Base-by-base conservation (phyloP, 2,888 invertebrate species). In the Drosophila macrospina region DNA sequence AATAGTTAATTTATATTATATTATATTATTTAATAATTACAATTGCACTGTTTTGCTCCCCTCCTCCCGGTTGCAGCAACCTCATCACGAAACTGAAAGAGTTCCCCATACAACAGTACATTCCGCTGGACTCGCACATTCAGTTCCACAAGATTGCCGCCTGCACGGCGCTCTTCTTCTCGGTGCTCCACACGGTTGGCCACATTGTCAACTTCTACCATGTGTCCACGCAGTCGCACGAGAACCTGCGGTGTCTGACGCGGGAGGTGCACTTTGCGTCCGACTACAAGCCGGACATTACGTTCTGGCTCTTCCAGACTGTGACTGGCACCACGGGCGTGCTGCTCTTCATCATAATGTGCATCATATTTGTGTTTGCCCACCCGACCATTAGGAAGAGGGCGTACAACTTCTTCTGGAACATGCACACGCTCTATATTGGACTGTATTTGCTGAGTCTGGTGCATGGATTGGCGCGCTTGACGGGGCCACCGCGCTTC, bases 131-230 rank as follows among this genome's bases (percentile, higher is more conserved):
- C 91, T 97, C 98, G 0, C 98, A 98, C 88, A 98, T 99, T 57
- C 98, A 98, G 89, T 99, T 99, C 91, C 99, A 99, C 92, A 98
- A 98, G 93, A 98, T 99, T 57, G 98, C 97, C 0, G 99, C 98
- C 0, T 97, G 98, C 82, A 98, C 98, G 0, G 98, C 98, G 0
- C 93, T 98, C 0, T 97, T 98, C 93, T 98, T 98, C 92, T 97
- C 98, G 0, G 93, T 98, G 0, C 93, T 98, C 0, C 98, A 99
- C 90, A 97, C 98, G 0, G 95, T 98, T 2, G 98, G 98, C 0
- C 99, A 99, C 89, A 96, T 98, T 91, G 97, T 99, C 32, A 99
- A 99, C 92, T 99, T 99, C 92, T 99, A 99, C 91, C 98, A 99
- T 90, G 97, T 99, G 0, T 98, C 98, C 4, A 98, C 98, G 0